These are phyloP conservation scores for Empidonax alnorum DNA, from an alignment of 2,113 vertebrate species.

Conservation along the genomic window DNA sequence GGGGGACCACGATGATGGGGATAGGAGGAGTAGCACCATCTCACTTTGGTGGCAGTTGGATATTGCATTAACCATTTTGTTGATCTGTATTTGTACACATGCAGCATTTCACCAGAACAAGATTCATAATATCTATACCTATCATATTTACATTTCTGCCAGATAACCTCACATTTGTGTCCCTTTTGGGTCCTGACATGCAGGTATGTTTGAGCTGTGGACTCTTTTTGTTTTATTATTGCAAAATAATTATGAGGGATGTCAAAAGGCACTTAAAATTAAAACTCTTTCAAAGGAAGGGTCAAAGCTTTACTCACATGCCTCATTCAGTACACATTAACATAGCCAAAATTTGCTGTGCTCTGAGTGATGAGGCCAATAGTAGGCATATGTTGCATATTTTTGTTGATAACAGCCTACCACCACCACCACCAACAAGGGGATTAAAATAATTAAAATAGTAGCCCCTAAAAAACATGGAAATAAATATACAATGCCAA, in stretches of 20 bases:
- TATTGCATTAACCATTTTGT: neutral
- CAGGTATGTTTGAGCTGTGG: neutral
- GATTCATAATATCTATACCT: neutral
- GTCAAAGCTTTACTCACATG: neutral
- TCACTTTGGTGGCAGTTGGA: neutral
- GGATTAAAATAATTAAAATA: neutral
- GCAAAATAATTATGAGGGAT: neutral
- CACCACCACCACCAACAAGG: neutral
- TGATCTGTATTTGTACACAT: neutral
- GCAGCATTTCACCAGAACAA: neutral
- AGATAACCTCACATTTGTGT: neutral
- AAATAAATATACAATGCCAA: neutral
- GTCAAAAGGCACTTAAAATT: neutral
- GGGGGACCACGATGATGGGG: fast-evolving
- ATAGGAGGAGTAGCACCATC: neutral
- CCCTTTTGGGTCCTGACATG: neutral
- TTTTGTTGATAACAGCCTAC: neutral
- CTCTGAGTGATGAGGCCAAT: neutral
- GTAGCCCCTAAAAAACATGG: neutral
- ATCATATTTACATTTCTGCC: neutral
- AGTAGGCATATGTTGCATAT: neutral
- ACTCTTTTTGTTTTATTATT: neutral
- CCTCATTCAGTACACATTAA: neutral
- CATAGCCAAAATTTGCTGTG: neutral
- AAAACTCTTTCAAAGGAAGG: neutral